Evolutionary conservation across 1,140 invertebrate species (phyloP).

Genomic region (Thrips palmi): DNA sequence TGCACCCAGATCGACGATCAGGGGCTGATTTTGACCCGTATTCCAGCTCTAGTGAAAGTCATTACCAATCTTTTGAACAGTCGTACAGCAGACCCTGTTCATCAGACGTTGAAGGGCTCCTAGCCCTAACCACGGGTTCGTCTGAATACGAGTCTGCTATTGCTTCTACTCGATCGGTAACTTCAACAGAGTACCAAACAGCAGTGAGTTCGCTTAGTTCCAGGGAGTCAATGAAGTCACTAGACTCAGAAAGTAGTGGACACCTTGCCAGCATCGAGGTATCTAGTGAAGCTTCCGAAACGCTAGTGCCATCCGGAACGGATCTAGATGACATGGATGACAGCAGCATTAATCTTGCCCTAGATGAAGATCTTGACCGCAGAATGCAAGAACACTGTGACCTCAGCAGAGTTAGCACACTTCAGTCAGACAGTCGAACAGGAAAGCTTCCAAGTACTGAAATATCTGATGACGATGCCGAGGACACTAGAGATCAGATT

Average conservation of each 20-base stretch:
- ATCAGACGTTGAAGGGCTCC: slow-evolving; percentile 63
- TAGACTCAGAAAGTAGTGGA: slow-evolving; percentile 74
- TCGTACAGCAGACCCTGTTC: slow-evolving; percentile 63
- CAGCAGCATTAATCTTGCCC: slow-evolving; percentile 16
- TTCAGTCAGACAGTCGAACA: too few species aligned
- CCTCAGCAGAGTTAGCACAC: slow-evolving; percentile 4
- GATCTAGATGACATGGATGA: slow-evolving; percentile 27
- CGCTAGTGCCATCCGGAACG: slow-evolving; percentile 55
- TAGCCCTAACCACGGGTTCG: slow-evolving; percentile 31
- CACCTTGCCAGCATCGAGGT: slow-evolving; percentile 68
- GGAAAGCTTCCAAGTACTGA: slow-evolving; percentile 14
- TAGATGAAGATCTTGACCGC: slow-evolving; percentile 13
- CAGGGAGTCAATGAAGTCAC: slow-evolving; percentile 69
- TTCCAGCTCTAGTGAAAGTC: slow-evolving; percentile 77
- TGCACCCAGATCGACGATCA: slow-evolving; percentile 36
- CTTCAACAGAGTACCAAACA: slow-evolving; percentile 69
- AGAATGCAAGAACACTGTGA: slow-evolving; percentile 28
- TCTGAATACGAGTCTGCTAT: slow-evolving; percentile 81
- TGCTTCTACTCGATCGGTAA: slow-evolving; percentile 47
- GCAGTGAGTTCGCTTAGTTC: slow-evolving; percentile 67
- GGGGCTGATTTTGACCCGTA: slow-evolving; percentile 49
- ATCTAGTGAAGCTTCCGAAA: slow-evolving; percentile 76
- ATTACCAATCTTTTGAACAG: slow-evolving; percentile 74
- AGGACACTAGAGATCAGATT: slow-evolving; percentile 60
- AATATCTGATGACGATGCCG: slow-evolving; percentile 20